Conservation (phyloP, 2,797 vertebrate species). For the Apogon hyalosoma region DNA sequence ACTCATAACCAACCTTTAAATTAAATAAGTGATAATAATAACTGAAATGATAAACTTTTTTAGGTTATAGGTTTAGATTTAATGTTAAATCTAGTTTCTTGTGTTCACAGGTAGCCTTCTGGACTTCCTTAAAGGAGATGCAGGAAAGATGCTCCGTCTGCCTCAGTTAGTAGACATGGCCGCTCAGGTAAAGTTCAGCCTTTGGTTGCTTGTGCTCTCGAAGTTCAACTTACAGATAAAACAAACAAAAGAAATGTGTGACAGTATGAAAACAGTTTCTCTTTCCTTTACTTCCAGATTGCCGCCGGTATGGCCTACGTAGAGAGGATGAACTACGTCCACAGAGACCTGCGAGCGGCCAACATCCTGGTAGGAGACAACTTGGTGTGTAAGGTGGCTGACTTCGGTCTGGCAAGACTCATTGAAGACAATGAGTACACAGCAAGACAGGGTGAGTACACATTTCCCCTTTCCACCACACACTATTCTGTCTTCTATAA, state of each 20-base stretch:
- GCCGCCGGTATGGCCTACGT: slow-evolving; percentile 97
- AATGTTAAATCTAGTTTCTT: not conserved
- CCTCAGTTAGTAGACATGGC: slow-evolving; percentile 98
- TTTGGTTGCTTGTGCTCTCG: no score
- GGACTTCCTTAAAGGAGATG: slow-evolving; percentile 95
- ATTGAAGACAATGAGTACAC: slow-evolving; percentile 99
- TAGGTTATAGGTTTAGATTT: not conserved
- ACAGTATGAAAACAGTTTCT: not conserved
- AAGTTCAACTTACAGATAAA: no score
- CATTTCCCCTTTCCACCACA: not conserved
- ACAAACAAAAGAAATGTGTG: no score
- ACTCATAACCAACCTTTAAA: no score
- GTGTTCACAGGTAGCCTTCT: slow-evolving; percentile 89
- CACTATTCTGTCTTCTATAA: not conserved
- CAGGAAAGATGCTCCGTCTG: slow-evolving; percentile 93
- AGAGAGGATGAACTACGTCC: slow-evolving; percentile 98
- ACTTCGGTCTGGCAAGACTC: slow-evolving; percentile 94
- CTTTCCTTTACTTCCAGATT: slow-evolving; percentile 82
- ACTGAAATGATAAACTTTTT: no score
- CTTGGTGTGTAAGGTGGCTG: slow-evolving; percentile 95
- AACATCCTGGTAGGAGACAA: slow-evolving; percentile 97
- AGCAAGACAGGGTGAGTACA: slow-evolving; percentile 90
- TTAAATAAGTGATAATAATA: no score
- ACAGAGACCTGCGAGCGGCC: slow-evolving; percentile 94
- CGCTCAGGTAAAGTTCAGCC: slow-evolving; percentile 87